phyloP scores from a whole-genome alignment of 2,113 vertebrate genomes.

The Rhinolophus ferrumequinum region DNA sequence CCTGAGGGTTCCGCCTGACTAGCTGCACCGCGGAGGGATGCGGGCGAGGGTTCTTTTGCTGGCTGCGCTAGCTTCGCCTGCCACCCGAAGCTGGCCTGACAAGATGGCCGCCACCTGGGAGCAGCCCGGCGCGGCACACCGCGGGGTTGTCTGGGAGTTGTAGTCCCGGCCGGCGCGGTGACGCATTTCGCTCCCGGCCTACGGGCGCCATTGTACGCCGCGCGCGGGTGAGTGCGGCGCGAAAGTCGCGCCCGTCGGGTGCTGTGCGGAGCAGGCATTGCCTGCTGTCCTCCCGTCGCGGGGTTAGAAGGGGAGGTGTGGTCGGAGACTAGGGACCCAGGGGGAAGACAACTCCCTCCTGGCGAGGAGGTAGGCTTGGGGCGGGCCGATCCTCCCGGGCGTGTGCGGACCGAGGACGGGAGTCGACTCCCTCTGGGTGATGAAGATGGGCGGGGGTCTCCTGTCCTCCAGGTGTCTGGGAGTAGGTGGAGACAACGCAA shows the following conservation, averaged over 20 bases:
- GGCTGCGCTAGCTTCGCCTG: not conserved
- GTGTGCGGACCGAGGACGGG: not conserved
- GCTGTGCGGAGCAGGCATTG: rapidly evolving
- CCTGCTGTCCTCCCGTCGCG: not conserved
- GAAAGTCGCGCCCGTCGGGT: not conserved
- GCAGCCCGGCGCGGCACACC: not conserved
- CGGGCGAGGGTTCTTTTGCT: rapidly evolving
- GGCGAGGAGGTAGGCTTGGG: too few relatives aligned
- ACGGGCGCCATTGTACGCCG: constrained; percentile 63
- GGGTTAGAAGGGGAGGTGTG: not conserved
- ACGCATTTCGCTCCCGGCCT: constrained; percentile 30
- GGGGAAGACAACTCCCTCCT: not conserved
- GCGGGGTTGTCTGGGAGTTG: constrained; percentile 70
- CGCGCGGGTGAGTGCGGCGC: constrained; percentile 22
- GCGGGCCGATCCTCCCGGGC: not conserved
- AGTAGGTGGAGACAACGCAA: not conserved
- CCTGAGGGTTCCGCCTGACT: not conserved
- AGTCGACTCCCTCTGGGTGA: not conserved
- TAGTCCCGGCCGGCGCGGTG: constrained; percentile 47
- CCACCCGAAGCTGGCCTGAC: rapidly evolving
- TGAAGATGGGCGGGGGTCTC: not conserved
- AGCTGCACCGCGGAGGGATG: rapidly evolving
- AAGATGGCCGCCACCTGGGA: not conserved
- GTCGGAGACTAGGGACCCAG: not conserved
- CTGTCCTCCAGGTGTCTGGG: not conserved